Conservation (phyloP, 2,888 invertebrate species). For the Camptogramma bilineatum region DNA sequence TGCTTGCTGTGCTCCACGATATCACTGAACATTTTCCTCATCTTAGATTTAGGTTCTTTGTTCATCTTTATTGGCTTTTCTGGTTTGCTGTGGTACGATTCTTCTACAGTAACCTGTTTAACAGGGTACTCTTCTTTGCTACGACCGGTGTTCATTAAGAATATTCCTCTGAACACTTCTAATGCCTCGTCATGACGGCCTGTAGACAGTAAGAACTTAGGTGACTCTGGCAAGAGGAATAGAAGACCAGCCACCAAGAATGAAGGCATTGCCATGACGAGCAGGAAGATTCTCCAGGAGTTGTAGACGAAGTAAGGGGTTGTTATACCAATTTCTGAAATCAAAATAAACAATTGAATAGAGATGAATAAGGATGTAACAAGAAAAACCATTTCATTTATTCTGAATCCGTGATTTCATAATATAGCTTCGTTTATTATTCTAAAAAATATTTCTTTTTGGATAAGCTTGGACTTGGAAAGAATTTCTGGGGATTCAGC, state of each 20-base stretch:
- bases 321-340: slow-evolving; percentile 88
- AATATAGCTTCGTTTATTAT: too few species aligned
- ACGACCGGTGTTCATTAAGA: slow-evolving; percentile 92
- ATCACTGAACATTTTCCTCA: slow-evolving; percentile 89
- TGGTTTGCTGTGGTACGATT: slow-evolving; percentile 72
- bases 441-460: too few species aligned
- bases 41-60: slow-evolving; percentile 87
- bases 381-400: neutral
- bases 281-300: slow-evolving; percentile 96
- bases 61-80: slow-evolving; percentile 87
- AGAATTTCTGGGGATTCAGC: too few species aligned
- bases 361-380: neutral
- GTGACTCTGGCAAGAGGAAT: slow-evolving; percentile 94
- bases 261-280: slow-evolving; percentile 95
- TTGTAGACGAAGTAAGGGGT: slow-evolving; percentile 91
- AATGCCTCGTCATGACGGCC: slow-evolving; percentile 93
- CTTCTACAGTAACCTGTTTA: slow-evolving; percentile 88
- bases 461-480: too few species aligned
- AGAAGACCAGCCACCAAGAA: slow-evolving; percentile 94
- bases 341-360: neutral
- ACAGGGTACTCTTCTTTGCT: slow-evolving; percentile 91
- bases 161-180: slow-evolving; percentile 92
- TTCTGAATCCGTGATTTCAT: neutral
- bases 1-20: slow-evolving; percentile 93
- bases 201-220: slow-evolving; percentile 93